Evolutionary conservation across 2,797 vertebrate genomes (phyloP), one percentile per base, ranked within the genome.

Genomic region (Alca torda): DNA sequence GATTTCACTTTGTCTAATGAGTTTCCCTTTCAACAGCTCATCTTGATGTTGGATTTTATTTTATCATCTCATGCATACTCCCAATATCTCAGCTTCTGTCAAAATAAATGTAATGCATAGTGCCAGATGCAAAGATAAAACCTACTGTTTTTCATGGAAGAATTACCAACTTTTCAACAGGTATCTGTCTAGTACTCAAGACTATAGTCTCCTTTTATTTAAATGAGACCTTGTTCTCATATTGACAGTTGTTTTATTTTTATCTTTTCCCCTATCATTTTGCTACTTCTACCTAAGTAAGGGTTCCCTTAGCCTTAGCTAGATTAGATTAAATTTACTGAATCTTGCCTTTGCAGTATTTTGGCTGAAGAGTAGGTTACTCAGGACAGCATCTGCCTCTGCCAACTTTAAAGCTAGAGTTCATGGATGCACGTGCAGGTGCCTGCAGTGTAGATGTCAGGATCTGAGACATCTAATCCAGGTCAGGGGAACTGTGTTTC

Each of bases 91-190:
- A 89, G 50, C 18, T 92, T 93, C 83, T 92, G 65, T 93, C 87
- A 96, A 92, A 96, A 93, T 48, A 96, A 91, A 73, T 68, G 33
- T 63, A 89, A 74, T 81, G n/a, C 41, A 85, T 6, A 31, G 19
- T 85, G 28, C 20, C 35, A 89, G 68, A 77, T 2, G 4, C 53
- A 87, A 85, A 91, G 35, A 83, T 48, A 74, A 90, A 91, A 37
- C 10, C 30, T 57, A 64, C 57, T 30, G 16, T 2, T 45, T 83
- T 84, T 85, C 93, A 91, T 81, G 69, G 75, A 85, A 89, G 50
- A 95, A 85, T 75, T 85, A 53, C 75, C 61, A 91, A 21, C 56
- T 89, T 93, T 91, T 92, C 78, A 95, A 87, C 68, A 92, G 37
- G 33, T 89, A 69, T 90, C 53, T 83, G 26, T 81, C 68, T 95